Evolutionary conservation across 92 coral and sea anemone species (phyloP), one percentile per base, ranked within the genome.

Genomic region (Ricordea florida): DNA sequence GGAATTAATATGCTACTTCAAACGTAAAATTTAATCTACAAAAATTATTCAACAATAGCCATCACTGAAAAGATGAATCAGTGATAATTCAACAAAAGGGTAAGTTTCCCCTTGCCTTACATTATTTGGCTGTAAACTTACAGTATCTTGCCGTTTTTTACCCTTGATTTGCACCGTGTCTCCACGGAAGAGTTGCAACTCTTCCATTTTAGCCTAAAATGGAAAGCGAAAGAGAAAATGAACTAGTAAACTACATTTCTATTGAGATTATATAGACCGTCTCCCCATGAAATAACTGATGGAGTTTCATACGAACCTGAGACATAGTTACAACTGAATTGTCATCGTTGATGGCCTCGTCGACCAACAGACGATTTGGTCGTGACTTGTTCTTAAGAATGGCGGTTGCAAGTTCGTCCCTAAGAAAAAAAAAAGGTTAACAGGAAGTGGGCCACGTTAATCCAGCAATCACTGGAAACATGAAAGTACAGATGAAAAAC

Each of bases 331-430:
- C 98, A 35, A 94, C 98, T 11, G 98, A 94, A 67, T 94, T 94
- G 73, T 94, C 98, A 89, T 94, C 98, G 58, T 92, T 94, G 24
- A 89, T 85, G n/a, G 98, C 98, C 48, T 94, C 98, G 63, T 94
- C 98, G 38, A 94, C 98, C 35, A 94, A 64, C 65, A 94, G 66
- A 35, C 98, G 87, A 79, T 94, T 94, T 56, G 98, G 98, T 53
- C 87, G 87, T 36, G 91, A 34, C 62, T 94, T 94, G 73, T 88
- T 93, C 88, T 88, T 89, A 48, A 94, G 78, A 49, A 94, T 94
- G 53, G 98, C 98, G 26, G 98, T 94, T 30, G 98, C 90, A 64
- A 94, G 92, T 85, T 94, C 98, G 40, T 94, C 98, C 62, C 97
- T 91, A 81, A 31, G 41, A 28, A 35, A 78, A 68, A 58, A 66